Percentiles rank a stretch among this genome's conserved stretches.
Evolutionary conservation across 2,888 invertebrate genomes (phyloP).

Genomic region (Lasioglossum malachurum): DNA sequence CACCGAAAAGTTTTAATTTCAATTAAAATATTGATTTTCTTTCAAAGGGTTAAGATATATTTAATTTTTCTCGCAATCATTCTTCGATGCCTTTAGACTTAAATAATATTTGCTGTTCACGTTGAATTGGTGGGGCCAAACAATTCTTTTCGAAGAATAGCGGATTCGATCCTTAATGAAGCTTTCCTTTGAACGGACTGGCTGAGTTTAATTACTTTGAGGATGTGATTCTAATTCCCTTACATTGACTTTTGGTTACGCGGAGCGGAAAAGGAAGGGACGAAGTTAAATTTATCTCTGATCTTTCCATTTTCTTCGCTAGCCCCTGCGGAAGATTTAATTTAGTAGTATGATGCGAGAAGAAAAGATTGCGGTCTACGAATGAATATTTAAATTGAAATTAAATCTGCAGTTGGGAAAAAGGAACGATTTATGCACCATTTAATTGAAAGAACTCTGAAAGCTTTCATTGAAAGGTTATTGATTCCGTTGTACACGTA

Average conservation of each 20-base stretch:
- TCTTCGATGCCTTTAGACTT: background rate
- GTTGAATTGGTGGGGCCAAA: background rate
- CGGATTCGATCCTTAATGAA: background rate
- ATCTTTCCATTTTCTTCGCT: slow-evolving; percentile 18
- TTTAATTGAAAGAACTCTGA: background rate
- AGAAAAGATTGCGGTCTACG: slow-evolving; percentile 15
- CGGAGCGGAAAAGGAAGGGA: slow-evolving; percentile 1
- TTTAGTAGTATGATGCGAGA: slow-evolving; percentile 7
- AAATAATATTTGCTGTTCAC: background rate
- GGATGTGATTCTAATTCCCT: slow-evolving; percentile 18
- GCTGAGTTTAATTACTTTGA: slow-evolving; percentile 12
- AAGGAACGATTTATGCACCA: background rate
- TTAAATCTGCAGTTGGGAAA: background rate
- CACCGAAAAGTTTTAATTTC: background rate
- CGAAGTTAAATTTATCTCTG: slow-evolving; percentile 6
- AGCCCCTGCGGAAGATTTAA: slow-evolving; percentile 8
- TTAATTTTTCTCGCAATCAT: background rate
- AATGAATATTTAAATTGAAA: slow-evolving; percentile 20
- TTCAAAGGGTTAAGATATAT: background rate
- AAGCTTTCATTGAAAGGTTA: background rate
- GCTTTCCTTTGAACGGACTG: background rate
- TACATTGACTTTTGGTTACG: background rate
- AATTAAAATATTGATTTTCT: too few species aligned
- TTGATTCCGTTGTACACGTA: background rate
- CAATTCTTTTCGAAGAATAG: background rate